Percentiles rank a stretch among this genome's conserved stretches.
These are phyloP conservation scores for Coendou prehensilis DNA, from an alignment of 2,797 vertebrate species.

Conservation along the genomic window DNA sequence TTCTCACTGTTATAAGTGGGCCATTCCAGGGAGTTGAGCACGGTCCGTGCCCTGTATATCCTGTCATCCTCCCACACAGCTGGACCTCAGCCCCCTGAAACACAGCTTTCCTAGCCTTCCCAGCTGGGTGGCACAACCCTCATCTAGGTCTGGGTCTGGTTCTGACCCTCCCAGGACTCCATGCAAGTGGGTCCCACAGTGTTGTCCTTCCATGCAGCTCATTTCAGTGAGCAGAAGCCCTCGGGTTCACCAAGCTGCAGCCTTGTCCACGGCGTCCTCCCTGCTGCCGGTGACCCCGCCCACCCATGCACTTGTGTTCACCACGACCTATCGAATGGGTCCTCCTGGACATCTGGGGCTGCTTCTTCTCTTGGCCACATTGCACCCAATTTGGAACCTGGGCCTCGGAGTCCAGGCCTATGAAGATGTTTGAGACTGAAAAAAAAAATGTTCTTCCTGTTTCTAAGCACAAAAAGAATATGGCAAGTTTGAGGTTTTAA, in stretches of 20 bases:
- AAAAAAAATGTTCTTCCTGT: background rate
- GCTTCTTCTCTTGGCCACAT: background rate
- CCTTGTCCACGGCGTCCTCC: background rate
- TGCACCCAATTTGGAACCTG: background rate
- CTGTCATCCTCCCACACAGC: too few relatives aligned
- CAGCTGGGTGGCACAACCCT: background rate
- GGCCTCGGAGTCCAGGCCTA: background rate
- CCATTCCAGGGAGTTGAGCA: fast-evolving
- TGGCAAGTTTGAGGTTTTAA: background rate
- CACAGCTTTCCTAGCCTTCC: background rate
- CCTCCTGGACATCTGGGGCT: background rate
- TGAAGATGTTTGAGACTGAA: background rate
- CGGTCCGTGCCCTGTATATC: background rate
- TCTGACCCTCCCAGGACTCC: background rate
- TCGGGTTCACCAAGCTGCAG: background rate
- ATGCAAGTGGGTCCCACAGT: background rate
- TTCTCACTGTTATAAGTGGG: fast-evolving
- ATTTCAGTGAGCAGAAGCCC: background rate
- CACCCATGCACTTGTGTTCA: background rate
- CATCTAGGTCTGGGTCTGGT: background rate
- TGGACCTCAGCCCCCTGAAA: background rate
- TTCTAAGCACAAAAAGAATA: background rate
- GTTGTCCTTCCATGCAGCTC: too few relatives aligned
- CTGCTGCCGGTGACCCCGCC: background rate
- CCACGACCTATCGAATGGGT: background rate